phyloP scores from a whole-genome alignment of 1,140 invertebrate species.

The Trissolcus basalis region DNA sequence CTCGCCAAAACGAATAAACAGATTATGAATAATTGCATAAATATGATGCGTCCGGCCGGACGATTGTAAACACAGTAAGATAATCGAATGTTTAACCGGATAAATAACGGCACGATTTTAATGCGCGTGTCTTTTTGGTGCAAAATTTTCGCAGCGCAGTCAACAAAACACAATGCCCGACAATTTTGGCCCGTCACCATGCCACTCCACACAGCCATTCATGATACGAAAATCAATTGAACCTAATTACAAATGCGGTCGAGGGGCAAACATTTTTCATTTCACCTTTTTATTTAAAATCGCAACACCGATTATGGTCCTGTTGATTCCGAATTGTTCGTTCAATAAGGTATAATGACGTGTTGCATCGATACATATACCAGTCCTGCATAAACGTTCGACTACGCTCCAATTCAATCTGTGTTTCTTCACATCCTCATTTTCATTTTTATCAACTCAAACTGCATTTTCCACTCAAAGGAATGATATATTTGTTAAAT shows the following conservation, averaged over 20 bases:
- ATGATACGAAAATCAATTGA: slow-evolving; percentile 47
- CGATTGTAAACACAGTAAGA: slow-evolving; percentile 55
- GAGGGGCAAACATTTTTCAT: slow-evolving; percentile 28
- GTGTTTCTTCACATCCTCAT: too few species aligned
- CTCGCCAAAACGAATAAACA: slow-evolving; percentile 61
- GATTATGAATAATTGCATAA: slow-evolving; percentile 59
- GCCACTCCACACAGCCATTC: slow-evolving; percentile 17
- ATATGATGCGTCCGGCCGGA: slow-evolving; percentile 45
- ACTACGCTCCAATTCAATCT: too few species aligned
- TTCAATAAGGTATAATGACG: slow-evolving; percentile 26
- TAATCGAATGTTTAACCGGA: slow-evolving; percentile 55
- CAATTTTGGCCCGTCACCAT: slow-evolving; percentile 38
- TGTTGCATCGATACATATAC: slow-evolving; percentile 31
- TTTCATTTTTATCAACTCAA: too few species aligned
- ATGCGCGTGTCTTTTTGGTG: slow-evolving; percentile 39
- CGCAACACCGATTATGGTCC: slow-evolving; percentile 20
- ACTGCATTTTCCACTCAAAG: too few species aligned
- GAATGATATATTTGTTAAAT: too few species aligned
- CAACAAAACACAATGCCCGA: slow-evolving; percentile 41
- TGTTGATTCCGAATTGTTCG: slow-evolving; percentile 28
- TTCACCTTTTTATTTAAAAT: slow-evolving; percentile 8
- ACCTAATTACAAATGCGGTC: slow-evolving; percentile 51
- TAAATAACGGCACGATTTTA: slow-evolving; percentile 52
- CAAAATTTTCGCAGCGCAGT: slow-evolving; percentile 42
- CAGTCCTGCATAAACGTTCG: slow-evolving; percentile 5